phyloP scores from a whole-genome alignment of 2,888 invertebrate species.

The Suillia variegata region DNA sequence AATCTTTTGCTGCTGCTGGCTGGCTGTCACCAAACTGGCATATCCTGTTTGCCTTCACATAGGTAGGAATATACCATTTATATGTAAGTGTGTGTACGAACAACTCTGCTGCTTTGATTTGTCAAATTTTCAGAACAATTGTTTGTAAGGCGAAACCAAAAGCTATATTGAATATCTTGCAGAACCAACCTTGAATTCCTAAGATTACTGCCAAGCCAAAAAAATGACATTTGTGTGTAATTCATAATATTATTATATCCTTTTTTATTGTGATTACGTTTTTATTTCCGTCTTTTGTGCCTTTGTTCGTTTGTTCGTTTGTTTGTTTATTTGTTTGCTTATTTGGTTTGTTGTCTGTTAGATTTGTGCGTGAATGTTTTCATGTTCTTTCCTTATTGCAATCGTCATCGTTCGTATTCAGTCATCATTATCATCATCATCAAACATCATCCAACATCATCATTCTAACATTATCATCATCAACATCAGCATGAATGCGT shows the following conservation, averaged over 20 bases:
- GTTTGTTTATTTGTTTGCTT: too few relatives aligned
- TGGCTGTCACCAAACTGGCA: conserved; percentile 14
- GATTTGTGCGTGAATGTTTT: not conserved
- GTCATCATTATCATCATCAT: conserved; percentile 2
- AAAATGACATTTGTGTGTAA: conserved; percentile 7
- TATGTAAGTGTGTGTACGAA: too few relatives aligned
- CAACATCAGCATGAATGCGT: not conserved
- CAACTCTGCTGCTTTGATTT: not conserved
- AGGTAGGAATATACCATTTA: not conserved
- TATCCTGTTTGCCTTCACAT: conserved; percentile 15
- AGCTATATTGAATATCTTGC: conserved; percentile 5
- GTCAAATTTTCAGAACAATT: not conserved
- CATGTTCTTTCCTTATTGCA: not conserved
- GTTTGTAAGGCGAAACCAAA: conserved; percentile 11
- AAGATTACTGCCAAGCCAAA: not conserved
- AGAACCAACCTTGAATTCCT: not conserved
- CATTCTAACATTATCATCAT: not conserved
- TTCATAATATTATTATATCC: conserved; percentile 15
- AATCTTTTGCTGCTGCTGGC: too few relatives aligned
- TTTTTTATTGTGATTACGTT: conserved; percentile 19
- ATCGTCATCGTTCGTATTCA: too few relatives aligned
- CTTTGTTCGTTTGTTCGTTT: not conserved
- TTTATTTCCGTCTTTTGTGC: conserved; percentile 15
- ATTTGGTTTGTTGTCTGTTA: not conserved
- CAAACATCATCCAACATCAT: conserved; percentile 4